Percentiles rank a stretch among this genome's conserved stretches.
These are phyloP conservation scores for Excalfactoria chinensis DNA, from an alignment of 2,113 vertebrate species.

Conservation along the genomic window DNA sequence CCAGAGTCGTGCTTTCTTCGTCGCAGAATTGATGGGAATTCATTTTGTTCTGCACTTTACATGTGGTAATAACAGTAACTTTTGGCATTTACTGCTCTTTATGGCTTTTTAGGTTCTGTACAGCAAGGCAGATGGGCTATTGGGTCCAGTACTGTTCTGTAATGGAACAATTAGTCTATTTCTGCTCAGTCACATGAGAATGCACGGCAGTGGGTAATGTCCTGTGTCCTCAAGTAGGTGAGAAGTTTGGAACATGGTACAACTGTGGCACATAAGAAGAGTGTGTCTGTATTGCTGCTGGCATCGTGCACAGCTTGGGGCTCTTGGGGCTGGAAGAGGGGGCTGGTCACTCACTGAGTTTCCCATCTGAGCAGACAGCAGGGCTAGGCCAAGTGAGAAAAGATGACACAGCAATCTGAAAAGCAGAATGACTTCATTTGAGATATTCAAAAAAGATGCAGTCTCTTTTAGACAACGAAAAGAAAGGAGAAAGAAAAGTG, in stretches of 20 bases:
- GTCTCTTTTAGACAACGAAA: not conserved
- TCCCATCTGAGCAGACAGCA: not conserved
- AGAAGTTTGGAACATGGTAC: accelerated
- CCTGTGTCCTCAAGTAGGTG: not conserved
- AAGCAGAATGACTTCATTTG: not conserved
- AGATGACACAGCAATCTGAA: not conserved
- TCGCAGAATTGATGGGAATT: constrained; percentile 45
- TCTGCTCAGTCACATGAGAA: not conserved
- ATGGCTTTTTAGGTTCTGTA: constrained; percentile 6
- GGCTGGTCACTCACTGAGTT: not conserved
- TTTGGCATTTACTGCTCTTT: constrained; percentile 57
- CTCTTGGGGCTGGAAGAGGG: not conserved
- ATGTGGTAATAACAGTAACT: constrained; percentile 34
- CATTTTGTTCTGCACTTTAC: constrained; percentile 60
- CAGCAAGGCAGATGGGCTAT: not conserved
- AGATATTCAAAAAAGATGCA: not conserved
- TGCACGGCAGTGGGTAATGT: not conserved
- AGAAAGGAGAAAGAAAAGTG: not conserved
- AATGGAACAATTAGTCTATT: not conserved
- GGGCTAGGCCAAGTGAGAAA: not conserved
- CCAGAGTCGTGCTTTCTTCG: not conserved
- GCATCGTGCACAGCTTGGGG: not conserved
- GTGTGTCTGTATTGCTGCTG: accelerated
- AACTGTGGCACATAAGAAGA: accelerated
- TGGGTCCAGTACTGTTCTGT: not conserved